Percentiles rank a stretch among this genome's conserved stretches.
Evolutionary conservation across 2,797 vertebrate genomes (phyloP).

Genomic region (Hemitrygon akajei): DNA sequence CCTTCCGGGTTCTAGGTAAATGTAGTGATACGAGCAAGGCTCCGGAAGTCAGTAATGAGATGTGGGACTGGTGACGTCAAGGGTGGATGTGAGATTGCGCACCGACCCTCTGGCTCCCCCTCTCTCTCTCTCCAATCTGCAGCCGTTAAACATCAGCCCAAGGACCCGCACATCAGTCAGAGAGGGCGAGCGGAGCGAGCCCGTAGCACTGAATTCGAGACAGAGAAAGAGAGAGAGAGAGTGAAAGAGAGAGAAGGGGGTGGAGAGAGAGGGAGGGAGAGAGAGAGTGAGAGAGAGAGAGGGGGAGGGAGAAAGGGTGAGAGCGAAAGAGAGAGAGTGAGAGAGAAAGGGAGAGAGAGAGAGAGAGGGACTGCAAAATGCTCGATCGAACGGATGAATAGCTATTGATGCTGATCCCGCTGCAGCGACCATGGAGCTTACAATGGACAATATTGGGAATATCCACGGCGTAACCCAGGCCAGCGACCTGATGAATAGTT

Average conservation of each 20-base stretch:
- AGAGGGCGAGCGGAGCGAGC: constrained; percentile 29
- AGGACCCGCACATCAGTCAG: not conserved
- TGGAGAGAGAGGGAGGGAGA: too few species aligned
- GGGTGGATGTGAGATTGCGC: constrained; percentile 47
- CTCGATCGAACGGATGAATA: constrained; percentile 38
- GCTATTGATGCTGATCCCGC: constrained; percentile 17
- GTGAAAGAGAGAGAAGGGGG: constrained; percentile 46
- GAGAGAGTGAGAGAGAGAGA: not conserved
- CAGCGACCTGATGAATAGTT: constrained; percentile 80
- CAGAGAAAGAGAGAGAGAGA: constrained; percentile 45
- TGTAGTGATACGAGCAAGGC: constrained; percentile 43
- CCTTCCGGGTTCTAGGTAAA: not conserved
- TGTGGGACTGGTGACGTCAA: constrained; percentile 55
- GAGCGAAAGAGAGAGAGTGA: not conserved
- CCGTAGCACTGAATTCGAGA: not conserved
- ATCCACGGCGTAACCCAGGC: constrained; percentile 81
- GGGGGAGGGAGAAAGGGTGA: constrained; percentile 46
- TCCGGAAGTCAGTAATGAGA: constrained; percentile 40
- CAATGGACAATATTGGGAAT: constrained; percentile 90
- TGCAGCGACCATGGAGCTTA: constrained; percentile 80
- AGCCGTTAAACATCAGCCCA: constrained; percentile 40
- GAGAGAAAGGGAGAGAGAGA: constrained; percentile 45
- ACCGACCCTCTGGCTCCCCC: constrained; percentile 16
- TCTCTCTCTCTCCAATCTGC: constrained; percentile 41
- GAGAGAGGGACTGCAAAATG: constrained; percentile 57